Conservation (phyloP, 2,113 vertebrate genomes). For the Perccottus glenii region DNA sequence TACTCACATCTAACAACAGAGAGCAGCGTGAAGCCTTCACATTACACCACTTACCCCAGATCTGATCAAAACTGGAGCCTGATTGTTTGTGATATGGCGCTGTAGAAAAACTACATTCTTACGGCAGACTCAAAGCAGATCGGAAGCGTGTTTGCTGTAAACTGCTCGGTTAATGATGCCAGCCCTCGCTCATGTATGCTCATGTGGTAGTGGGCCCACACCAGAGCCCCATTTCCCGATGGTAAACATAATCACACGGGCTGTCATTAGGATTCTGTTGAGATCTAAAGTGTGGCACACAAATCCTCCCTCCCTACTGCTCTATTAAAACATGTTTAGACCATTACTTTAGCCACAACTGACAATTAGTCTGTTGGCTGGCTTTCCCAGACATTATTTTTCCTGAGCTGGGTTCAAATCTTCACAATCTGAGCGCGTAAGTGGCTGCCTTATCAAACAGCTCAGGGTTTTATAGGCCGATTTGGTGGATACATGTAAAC, state of each 20-base stretch:
- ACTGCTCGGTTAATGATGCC: not conserved
- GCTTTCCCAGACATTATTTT: constrained; percentile 1
- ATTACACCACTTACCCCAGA: too few species aligned
- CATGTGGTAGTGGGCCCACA: not conserved
- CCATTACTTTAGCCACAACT: not conserved
- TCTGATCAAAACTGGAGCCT: too few species aligned
- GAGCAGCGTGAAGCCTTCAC: too few species aligned
- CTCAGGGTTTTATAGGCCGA: not conserved
- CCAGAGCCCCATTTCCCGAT: not conserved
- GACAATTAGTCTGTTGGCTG: constrained; percentile 1
- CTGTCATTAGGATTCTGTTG: not conserved
- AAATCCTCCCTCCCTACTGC: not conserved
- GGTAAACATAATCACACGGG: not conserved
- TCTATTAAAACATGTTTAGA: not conserved
- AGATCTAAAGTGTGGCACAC: not conserved
- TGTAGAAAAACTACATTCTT: too few species aligned
- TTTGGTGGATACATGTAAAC: not conserved
- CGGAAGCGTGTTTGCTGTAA: constrained; percentile 4
- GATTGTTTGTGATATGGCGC: too few species aligned
- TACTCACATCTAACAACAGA: too few species aligned
- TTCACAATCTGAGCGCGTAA: not conserved
- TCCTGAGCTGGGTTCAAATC: not conserved
- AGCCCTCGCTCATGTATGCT: not conserved
- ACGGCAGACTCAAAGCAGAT: not conserved
- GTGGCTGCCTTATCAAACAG: not conserved